These are phyloP conservation scores for Acronicta psi DNA, from an alignment of 2,888 invertebrate genomes.

Conservation along the genomic window DNA sequence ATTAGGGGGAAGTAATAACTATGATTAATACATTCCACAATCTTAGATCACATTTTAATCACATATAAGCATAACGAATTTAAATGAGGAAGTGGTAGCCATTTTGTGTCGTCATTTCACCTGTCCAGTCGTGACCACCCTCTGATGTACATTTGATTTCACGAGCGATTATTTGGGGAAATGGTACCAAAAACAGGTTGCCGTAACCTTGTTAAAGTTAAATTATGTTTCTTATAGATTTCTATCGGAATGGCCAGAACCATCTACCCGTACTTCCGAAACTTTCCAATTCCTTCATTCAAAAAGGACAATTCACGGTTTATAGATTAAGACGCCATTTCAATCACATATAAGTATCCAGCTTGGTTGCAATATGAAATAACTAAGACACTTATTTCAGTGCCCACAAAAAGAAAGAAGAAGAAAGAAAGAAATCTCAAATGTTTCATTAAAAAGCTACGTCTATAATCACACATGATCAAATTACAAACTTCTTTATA, in stretches of 20 bases:
- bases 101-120: slow-evolving; percentile 56
- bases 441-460: not conserved
- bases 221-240: slow-evolving; percentile 45
- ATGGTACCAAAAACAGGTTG: slow-evolving; percentile 57
- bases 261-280: slow-evolving; percentile 19
- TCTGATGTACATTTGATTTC: slow-evolving; percentile 67
- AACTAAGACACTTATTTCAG: not conserved
- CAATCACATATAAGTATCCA: not conserved
- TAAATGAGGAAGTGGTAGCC: slow-evolving; percentile 52
- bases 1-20: slow-evolving; percentile 21
- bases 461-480: slow-evolving; percentile 28
- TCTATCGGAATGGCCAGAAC: slow-evolving; percentile 31
- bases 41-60: slow-evolving; percentile 53
- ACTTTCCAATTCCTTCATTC: slow-evolving; percentile 12
- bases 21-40: slow-evolving; percentile 47
- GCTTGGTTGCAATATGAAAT: slow-evolving; percentile 14
- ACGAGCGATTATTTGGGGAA: slow-evolving; percentile 68
- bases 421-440: slow-evolving; percentile 16
- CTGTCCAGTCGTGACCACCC: slow-evolving; percentile 51
- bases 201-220: slow-evolving; percentile 44
- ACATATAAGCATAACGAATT: slow-evolving; percentile 52
- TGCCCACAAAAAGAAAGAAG: no score
- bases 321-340: no score
- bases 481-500: slow-evolving; percentile 33
- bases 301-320: not conserved